A percentile compares a stretch with the other conserved stretches of the same genome.
Evolutionary conservation across 2,113 vertebrate species (phyloP).

Genomic region (Anseranas semipalmata): DNA sequence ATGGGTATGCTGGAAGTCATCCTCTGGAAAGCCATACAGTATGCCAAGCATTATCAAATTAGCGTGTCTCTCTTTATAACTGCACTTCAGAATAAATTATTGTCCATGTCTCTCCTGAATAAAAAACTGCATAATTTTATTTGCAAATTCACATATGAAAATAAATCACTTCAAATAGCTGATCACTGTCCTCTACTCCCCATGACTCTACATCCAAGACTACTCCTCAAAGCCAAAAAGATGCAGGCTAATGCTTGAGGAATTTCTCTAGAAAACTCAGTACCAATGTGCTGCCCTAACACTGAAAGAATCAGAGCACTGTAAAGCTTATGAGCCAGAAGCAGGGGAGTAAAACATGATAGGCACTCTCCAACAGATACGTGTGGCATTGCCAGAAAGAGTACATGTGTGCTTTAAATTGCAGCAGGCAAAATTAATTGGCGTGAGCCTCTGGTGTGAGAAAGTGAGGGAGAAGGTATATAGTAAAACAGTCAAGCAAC

Average conservation of each 20-base stretch:
- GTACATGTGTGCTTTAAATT: background rate
- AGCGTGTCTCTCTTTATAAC: background rate
- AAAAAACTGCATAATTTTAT: background rate
- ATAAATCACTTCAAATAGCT: background rate
- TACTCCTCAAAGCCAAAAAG: background rate
- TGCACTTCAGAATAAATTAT: background rate
- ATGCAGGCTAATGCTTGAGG: background rate
- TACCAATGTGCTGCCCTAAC: background rate
- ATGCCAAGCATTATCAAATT: background rate
- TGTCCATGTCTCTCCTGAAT: background rate
- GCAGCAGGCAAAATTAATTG: background rate
- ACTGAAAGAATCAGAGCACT: background rate
- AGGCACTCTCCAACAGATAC: background rate
- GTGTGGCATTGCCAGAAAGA: background rate
- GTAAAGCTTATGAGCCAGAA: background rate
- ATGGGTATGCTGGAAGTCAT: rapidly evolving
- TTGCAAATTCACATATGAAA: background rate
- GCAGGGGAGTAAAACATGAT: background rate
- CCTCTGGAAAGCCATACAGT: background rate
- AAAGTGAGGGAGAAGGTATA: background rate
- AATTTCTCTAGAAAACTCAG: background rate
- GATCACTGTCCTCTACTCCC: background rate
- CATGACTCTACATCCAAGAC: background rate
- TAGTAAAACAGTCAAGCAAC: background rate
- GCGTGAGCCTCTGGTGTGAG: background rate